These are phyloP conservation scores for Drosophila prostipennis DNA, from an alignment of 2,888 invertebrate species.

Conservation along the genomic window DNA sequence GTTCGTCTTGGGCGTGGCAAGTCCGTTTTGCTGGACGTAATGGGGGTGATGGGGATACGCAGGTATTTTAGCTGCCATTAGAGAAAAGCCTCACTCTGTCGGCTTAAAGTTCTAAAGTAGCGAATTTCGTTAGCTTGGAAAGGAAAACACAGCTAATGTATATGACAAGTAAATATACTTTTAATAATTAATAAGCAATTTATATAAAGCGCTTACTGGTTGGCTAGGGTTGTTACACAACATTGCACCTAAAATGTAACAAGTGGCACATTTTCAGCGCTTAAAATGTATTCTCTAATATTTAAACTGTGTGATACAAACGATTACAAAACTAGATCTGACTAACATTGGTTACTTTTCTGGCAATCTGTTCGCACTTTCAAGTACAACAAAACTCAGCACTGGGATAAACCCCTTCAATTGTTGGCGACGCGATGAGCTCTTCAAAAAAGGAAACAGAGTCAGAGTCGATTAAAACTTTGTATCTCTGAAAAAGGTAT, in stretches of 20 bases:
- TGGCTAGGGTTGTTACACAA: background rate
- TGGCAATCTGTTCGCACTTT: slow-evolving; percentile 34
- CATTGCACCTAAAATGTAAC: background rate
- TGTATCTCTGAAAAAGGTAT: slow-evolving; percentile 71
- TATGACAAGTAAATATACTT: slow-evolving; percentile 22
- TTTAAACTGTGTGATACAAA: no score
- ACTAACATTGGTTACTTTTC: slow-evolving; percentile 21
- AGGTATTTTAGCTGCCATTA: slow-evolving; percentile 75
- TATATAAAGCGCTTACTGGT: slow-evolving; percentile 17
- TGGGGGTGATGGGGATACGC: slow-evolving; percentile 44
- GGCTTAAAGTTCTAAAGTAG: slow-evolving; percentile 73
- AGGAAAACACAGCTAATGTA: slow-evolving; percentile 4
- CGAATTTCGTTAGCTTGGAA: slow-evolving; percentile 16
- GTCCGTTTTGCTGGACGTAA: slow-evolving; percentile 14
- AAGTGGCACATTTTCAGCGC: background rate
- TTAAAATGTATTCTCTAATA: background rate
- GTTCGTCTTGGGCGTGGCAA: slow-evolving; percentile 63
- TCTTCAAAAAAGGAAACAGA: slow-evolving; percentile 67
- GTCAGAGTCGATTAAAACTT: no score
- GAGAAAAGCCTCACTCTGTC: slow-evolving; percentile 54
- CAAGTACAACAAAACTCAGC: slow-evolving; percentile 59
- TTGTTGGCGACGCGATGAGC: slow-evolving; percentile 42
- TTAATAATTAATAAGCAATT: slow-evolving; percentile 40
- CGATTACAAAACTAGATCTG: slow-evolving; percentile 25
- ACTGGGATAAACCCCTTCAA: slow-evolving; percentile 53